These are phyloP conservation scores for Myodes glareolus DNA, from an alignment of 2,113 vertebrate species.

Conservation along the genomic window DNA sequence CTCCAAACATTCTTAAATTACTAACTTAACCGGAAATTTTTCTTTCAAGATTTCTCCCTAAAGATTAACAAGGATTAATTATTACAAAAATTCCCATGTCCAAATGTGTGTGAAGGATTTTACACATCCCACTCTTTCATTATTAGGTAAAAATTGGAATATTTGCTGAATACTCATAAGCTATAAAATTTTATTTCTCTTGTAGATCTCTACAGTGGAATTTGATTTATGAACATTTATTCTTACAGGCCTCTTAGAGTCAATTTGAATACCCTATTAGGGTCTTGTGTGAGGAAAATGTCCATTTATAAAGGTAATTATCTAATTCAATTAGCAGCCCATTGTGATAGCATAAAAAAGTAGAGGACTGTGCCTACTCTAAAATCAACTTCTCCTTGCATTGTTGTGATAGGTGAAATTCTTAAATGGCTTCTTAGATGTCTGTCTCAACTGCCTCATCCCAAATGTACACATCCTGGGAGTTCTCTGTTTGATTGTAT, in stretches of 20 bases:
- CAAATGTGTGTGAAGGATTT: neutral
- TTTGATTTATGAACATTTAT: neutral
- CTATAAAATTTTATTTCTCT: conserved; percentile 29
- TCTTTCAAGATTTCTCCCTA: neutral
- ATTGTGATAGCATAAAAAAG: neutral
- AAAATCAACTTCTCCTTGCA: neutral
- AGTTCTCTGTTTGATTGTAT: neutral
- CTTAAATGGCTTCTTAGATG: neutral
- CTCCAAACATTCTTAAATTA: neutral
- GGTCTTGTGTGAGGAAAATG: neutral
- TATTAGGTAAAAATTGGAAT: neutral
- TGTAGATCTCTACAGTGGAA: neutral
- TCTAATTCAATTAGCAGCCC: neutral
- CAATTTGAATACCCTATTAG: neutral
- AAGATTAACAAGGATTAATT: neutral
- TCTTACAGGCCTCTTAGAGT: neutral
- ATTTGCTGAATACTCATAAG: neutral
- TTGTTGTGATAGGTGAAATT: neutral
- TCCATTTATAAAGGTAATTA: neutral
- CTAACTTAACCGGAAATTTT: neutral
- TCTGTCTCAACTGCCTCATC: rapidly evolving
- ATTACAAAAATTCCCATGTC: neutral
- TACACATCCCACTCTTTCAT: neutral
- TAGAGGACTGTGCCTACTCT: neutral
- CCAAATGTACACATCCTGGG: neutral